Evolutionary conservation across 2,797 vertebrate species (phyloP).

Genomic region (Notoglanidium macrostoma): DNA sequence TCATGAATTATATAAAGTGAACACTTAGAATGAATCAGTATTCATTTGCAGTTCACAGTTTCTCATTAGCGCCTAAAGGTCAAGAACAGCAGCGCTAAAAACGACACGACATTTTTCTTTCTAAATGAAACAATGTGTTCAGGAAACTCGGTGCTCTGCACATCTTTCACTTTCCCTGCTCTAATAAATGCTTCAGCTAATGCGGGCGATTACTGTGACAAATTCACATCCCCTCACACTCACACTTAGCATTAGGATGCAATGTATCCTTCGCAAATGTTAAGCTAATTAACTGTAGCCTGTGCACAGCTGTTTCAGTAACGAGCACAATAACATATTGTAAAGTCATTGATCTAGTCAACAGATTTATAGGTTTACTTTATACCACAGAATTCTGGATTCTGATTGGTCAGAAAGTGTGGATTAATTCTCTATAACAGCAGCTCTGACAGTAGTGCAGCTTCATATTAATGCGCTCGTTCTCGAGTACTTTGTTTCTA

Average conservation of each 20-base stretch:
- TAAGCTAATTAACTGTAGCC: background rate
- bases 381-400: background rate
- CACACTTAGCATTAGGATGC: background rate
- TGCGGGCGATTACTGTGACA: background rate
- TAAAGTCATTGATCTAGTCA: background rate
- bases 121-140: constrained; percentile 1
- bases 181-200: background rate
- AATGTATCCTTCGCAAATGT: background rate
- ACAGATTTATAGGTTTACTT: background rate
- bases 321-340: background rate
- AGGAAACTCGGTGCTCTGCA: background rate
- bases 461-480: background rate
- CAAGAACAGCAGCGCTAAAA: background rate
- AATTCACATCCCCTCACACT: background rate
- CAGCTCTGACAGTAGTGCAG: background rate
- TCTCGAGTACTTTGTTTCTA: background rate
- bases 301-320: background rate
- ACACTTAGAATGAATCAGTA: constrained; percentile 17
- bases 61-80: constrained; percentile 32
- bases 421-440: background rate
- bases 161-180: background rate
- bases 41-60: constrained; percentile 13
- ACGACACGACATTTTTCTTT: constrained; percentile 20
- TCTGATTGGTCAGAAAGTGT: background rate
- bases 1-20: background rate